Evolutionary conservation across 2,888 invertebrate species (phyloP).

Genomic region (Scaptomyza reducta): DNA sequence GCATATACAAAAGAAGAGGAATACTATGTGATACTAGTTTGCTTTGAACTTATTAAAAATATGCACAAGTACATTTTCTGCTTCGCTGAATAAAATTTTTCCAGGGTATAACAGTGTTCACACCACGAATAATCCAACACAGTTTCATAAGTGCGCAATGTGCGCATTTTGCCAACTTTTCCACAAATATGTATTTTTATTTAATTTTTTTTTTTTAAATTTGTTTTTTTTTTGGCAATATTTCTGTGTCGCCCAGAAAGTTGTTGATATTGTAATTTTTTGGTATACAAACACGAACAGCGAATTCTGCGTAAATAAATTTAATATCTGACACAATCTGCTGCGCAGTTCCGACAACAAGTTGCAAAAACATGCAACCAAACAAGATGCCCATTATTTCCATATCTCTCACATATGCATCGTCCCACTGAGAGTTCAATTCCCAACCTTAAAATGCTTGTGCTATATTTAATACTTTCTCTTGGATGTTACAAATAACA

Average conservation of each 20-base stretch:
- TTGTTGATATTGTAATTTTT: conserved; percentile 16
- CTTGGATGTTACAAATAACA: too few species aligned
- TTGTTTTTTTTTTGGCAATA: conserved; percentile 4
- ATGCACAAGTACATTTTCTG: background rate
- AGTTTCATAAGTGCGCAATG: conserved; percentile 9
- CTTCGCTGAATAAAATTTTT: background rate
- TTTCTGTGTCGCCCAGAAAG: conserved; percentile 12
- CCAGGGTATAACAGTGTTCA: conserved; percentile 1
- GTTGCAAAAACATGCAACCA: background rate
- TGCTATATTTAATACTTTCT: too few species aligned
- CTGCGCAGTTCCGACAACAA: conserved; percentile 42
- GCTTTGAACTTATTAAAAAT: background rate
- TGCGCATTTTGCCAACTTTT: background rate
- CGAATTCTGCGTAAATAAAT: conserved; percentile 69
- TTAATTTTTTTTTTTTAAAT: background rate
- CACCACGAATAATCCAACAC: background rate
- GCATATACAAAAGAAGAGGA: background rate
- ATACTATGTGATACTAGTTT: background rate
- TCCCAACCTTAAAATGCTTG: too few species aligned
- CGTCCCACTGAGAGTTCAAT: too few species aligned
- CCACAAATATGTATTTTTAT: conserved; percentile 2
- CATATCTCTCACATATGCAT: too few species aligned
- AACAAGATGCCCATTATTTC: too few species aligned
- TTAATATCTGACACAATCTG: conserved; percentile 74
- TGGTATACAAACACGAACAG: conserved; percentile 30